Percentiles rank a stretch among this genome's conserved stretches.
Evolutionary conservation across 1,140 invertebrate genomes (phyloP).

Genomic region (Trichonephila clavata): DNA sequence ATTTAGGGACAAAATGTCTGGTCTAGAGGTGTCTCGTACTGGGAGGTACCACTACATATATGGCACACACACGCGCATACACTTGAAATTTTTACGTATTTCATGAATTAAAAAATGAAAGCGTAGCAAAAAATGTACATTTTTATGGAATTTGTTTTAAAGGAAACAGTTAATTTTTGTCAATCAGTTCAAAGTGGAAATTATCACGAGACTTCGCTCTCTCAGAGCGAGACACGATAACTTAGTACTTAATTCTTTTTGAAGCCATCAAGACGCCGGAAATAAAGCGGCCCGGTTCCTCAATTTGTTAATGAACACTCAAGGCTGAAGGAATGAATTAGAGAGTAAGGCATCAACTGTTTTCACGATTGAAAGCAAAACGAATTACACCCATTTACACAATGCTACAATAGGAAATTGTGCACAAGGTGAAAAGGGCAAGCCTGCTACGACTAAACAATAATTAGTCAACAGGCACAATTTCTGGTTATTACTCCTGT

Average conservation of each 20-base stretch:
- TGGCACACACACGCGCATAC: too few species aligned
- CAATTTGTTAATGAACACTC: slow-evolving; percentile 7
- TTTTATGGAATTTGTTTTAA: too few species aligned
- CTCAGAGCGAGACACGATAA: not conserved
- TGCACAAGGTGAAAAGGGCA: not conserved
- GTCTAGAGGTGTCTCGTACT: too few species aligned
- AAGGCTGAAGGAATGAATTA: not conserved
- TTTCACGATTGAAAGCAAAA: not conserved
- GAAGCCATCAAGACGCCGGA: slow-evolving; percentile 1
- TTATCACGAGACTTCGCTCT: not conserved
- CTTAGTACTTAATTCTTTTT: not conserved
- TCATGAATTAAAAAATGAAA: too few species aligned
- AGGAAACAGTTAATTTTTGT: too few species aligned
- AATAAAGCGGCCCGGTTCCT: slow-evolving; percentile 33
- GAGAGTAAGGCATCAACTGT: not conserved
- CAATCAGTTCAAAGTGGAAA: too few species aligned
- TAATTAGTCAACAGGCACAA: too few species aligned
- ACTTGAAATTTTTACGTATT: too few species aligned
- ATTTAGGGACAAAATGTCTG: too few species aligned
- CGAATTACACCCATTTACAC: not conserved
- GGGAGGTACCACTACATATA: too few species aligned
- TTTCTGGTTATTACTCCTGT: too few species aligned
- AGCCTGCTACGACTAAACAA: not conserved
- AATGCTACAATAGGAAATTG: not conserved
- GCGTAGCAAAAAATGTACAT: too few species aligned